Conservation (phyloP, 2,888 invertebrate genomes). For the Mimachlamys varia region DNA sequence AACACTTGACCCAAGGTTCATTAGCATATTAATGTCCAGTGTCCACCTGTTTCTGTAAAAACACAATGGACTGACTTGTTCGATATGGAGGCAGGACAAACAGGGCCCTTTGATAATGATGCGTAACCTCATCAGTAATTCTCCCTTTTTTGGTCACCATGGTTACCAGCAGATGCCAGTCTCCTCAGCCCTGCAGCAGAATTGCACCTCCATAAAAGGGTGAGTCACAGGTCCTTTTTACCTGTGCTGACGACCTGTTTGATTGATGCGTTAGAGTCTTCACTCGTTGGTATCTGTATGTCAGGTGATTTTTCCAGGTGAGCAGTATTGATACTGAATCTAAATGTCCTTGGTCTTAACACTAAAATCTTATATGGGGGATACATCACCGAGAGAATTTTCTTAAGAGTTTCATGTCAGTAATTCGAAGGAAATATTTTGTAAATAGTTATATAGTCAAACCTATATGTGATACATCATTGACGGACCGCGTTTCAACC, state of each 20-base stretch:
- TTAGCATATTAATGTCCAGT: background rate
- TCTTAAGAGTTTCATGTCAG: too few relatives aligned
- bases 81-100: background rate
- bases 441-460: too few relatives aligned
- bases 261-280: background rate
- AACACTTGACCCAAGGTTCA: background rate
- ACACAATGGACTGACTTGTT: background rate
- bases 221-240: slow-evolving; percentile 26
- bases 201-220: background rate
- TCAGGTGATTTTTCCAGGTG: background rate
- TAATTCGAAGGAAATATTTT: too few relatives aligned
- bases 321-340: background rate
- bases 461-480: too few relatives aligned
- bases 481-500: too few relatives aligned
- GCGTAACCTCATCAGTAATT: slow-evolving; percentile 3
- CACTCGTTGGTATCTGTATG: background rate
- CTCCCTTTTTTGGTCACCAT: background rate
- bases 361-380: too few relatives aligned
- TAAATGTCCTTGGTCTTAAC: too few relatives aligned
- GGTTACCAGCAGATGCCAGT: background rate
- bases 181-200: slow-evolving; percentile 26
- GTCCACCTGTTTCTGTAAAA: slow-evolving; percentile 1
- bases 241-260: background rate
- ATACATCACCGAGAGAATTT: too few relatives aligned
- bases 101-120: background rate